Conservation (phyloP, 2,113 vertebrate genomes). For the Microcebus ravelobensis region DNA sequence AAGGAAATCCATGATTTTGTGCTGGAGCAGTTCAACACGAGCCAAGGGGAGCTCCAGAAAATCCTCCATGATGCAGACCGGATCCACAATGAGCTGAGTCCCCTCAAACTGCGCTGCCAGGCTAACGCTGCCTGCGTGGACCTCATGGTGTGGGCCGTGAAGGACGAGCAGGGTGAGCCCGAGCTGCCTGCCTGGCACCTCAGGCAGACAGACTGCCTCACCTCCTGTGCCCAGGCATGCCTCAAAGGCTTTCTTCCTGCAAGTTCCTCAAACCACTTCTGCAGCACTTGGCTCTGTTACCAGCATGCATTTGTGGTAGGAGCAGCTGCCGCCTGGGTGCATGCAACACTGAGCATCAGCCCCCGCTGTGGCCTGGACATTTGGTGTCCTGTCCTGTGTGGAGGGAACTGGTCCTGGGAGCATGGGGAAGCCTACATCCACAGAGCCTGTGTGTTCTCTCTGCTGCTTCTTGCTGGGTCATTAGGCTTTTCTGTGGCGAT, state of each 20-base stretch:
- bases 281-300: not conserved
- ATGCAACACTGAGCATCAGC: not conserved
- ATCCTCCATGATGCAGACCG: constrained; percentile 93
- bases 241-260: not conserved
- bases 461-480: not conserved
- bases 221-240: not conserved
- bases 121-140: constrained; percentile 98
- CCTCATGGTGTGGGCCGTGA: constrained; percentile 99
- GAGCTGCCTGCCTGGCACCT: not conserved
- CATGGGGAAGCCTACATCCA: not conserved
- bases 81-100: constrained; percentile 91
- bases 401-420: not conserved
- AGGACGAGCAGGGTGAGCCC: constrained; percentile 95
- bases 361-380: not conserved
- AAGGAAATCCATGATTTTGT: constrained; percentile 98
- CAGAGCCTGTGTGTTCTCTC: not conserved
- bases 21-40: constrained; percentile 97
- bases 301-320: not conserved
- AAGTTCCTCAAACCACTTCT: not conserved
- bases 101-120: constrained; percentile 96
- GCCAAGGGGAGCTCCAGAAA: constrained; percentile 95
- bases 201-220: not conserved
- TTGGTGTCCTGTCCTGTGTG: not conserved
- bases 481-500: not conserved
- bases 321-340: not conserved